Base-by-base conservation (phyloP, 92 coral and sea anemone genomes). In the Diadumene lineata region DNA sequence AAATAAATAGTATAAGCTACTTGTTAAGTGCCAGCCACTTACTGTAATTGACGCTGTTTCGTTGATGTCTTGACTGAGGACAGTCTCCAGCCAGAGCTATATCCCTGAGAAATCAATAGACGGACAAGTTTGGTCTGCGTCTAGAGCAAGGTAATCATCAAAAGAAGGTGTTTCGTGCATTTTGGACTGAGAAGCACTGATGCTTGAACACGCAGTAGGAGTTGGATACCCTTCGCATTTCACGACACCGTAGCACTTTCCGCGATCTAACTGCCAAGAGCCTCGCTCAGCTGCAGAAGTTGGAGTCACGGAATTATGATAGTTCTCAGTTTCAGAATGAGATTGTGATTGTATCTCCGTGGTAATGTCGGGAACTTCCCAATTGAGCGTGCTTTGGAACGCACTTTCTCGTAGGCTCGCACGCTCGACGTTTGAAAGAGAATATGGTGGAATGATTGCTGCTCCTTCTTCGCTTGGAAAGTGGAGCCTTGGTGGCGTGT, bases 41-140 rank as follows among this genome's bases (percentile, higher is more conserved):
- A 62, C 68, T 28, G 27, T 7, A 28, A 2, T 2, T 24, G 26
- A 22, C 6, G n/a, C n/a, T n/a, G n/a, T n/a, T n/a, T n/a, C n/a
- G n/a, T n/a, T n/a, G n/a, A n/a, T n/a, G n/a, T n/a, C n/a, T 6
- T 38, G 48, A 38, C 13, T 38, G 48, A 38, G 13, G n/a, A 6
- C 48, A 38, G 6, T 38, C 7, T 38, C 1, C 26, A 32, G 29
- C 64, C 31, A 43, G 13, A 18, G 48, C 88, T 74, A 92, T 61
- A 96, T 92, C 56, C 85, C 99, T 9, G 99, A 89, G 77, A 96
- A 96, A 68, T 96, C 99, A 27, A 96, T 82, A 0, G 99, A 96
- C 1, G 99, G 99, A 26, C 99, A 96, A 0, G 99, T 96, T 67
- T 96, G 99, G 60, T 96, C 99, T 8, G 97, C 97, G 43, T 96